Percentiles rank a stretch among this genome's conserved stretches.
Evolutionary conservation across 1,140 invertebrate species (phyloP).

Genomic region (Drosophila jambulina): DNA sequence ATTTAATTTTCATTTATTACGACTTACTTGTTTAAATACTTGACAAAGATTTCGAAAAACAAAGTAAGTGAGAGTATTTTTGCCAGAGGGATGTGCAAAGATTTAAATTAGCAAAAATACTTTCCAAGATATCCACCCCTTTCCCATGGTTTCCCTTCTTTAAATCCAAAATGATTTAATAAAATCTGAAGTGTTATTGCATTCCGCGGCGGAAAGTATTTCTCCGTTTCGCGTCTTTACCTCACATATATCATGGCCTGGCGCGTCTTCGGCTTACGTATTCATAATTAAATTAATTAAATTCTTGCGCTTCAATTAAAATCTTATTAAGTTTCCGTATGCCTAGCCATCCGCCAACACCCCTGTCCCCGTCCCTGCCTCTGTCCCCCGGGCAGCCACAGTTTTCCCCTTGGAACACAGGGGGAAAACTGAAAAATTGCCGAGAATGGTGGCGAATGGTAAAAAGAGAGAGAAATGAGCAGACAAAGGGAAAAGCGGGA

Average conservation of each 20-base stretch:
- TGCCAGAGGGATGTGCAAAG: not conserved
- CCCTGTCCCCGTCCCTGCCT: not conserved
- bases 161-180: conserved; percentile 15
- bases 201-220: conserved; percentile 24
- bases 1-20: not conserved
- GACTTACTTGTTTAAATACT: not conserved
- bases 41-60: not conserved
- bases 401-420: conserved; percentile 43
- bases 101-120: not conserved
- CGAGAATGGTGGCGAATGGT: conserved; percentile 29
- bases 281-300: conserved; percentile 83
- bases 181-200: conserved; percentile 36
- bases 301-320: conserved; percentile 84
- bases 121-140: not conserved
- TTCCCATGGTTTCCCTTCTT: not conserved
- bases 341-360: conserved; percentile 32
- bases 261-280: conserved; percentile 30
- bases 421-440: conserved; percentile 36
- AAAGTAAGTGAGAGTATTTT: not conserved
- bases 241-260: conserved; percentile 30
- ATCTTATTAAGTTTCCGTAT: conserved; percentile 77
- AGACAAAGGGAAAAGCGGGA: conserved; percentile 19
- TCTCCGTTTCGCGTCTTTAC: conserved; percentile 8
- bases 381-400: not conserved
- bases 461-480: conserved; percentile 19